A percentile compares a stretch with the other conserved stretches of the same genome.
Evolutionary conservation across 2,797 vertebrate species (phyloP).

Genomic region (Characodon lateralis): DNA sequence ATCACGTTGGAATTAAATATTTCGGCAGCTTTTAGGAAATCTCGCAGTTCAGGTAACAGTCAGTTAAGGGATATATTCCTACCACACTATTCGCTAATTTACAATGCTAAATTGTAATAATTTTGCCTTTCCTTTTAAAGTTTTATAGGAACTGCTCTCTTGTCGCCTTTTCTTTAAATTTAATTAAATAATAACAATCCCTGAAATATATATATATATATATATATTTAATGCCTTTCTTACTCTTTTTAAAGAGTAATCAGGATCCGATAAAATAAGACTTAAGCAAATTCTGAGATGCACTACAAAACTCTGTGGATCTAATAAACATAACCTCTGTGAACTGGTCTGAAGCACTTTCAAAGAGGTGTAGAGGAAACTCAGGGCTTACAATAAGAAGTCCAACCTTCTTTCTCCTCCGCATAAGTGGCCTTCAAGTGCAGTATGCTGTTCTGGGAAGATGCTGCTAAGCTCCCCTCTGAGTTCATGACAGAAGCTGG

Average conservation of each 20-base stretch:
- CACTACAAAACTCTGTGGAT: background rate
- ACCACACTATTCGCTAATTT: background rate
- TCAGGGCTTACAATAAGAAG: slow-evolving; percentile 14
- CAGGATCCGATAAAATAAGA: background rate
- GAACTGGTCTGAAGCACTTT: slow-evolving; percentile 5
- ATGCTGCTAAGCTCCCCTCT: slow-evolving; percentile 48
- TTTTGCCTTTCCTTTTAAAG: no score
- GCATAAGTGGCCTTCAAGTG: slow-evolving; percentile 14
- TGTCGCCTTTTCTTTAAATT: no score
- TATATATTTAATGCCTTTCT: no score
- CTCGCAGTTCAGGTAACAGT: no score
- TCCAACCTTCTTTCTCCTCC: slow-evolving; percentile 16
- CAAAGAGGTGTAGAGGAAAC: slow-evolving; percentile 25
- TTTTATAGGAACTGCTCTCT: no score
- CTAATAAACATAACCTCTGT: background rate
- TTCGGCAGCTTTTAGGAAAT: no score
- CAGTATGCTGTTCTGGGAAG: slow-evolving; percentile 58
- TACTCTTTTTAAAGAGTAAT: no score
- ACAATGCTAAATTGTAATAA: background rate
- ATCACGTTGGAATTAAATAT: no score
- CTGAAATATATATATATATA: no score
- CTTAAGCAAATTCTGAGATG: background rate
- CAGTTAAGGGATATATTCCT: no score
- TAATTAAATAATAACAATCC: no score
- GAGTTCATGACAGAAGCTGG: slow-evolving; percentile 44